Base-by-base conservation (phyloP, 2,888 invertebrate species). In the Pollenia amentaria region DNA sequence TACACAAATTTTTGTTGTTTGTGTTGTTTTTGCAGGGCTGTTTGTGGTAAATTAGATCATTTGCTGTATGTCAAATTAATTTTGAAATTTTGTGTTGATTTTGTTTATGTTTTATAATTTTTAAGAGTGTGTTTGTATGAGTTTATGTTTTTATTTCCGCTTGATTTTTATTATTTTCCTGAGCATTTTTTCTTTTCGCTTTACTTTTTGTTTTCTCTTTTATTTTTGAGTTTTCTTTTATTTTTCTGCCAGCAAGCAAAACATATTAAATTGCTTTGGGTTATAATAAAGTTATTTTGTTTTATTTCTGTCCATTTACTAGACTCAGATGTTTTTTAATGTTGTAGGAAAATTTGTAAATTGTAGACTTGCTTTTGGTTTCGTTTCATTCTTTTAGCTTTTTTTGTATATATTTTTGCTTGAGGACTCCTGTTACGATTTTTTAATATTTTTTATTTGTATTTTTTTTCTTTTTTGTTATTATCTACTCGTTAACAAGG, bases 231-330 rank as follows among this genome's bases (percentile, higher is more conserved):
- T 72, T 64, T 70, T 60, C 3, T 12, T 46, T 42, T 51, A 48
- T 70, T 76, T 77, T 40, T 42, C 40, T 18, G 18, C 12, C 42
- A 46, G 21, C 29, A 69, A 40, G 46, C n/a, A 44, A 42, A 77
- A 73, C 16, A 69, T 16, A 75, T 67, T 18, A 69, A 75, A 62
- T 55, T 60, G 53, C 75, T 79, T 51, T 75, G 57, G 75, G 84
- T 53, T 62, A 44, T 64, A 84, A 79, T 75, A 84, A 85, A 85
- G 80, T 80, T 81, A 44, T 76, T 81, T 80, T 64, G 55, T 57
- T 85, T 85, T 76, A 65, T 80, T 80, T 85, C 18, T 29, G 53
- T 69, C 55, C 62, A 79, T 77, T 85, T 72, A 72, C 72, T 77
- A 77, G 51, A 76, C 62, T 67, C 84, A 84, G 78, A 67, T 78